phyloP scores from a whole-genome alignment of 2,888 invertebrate species.

The Cryptocheilus praepositus region DNA sequence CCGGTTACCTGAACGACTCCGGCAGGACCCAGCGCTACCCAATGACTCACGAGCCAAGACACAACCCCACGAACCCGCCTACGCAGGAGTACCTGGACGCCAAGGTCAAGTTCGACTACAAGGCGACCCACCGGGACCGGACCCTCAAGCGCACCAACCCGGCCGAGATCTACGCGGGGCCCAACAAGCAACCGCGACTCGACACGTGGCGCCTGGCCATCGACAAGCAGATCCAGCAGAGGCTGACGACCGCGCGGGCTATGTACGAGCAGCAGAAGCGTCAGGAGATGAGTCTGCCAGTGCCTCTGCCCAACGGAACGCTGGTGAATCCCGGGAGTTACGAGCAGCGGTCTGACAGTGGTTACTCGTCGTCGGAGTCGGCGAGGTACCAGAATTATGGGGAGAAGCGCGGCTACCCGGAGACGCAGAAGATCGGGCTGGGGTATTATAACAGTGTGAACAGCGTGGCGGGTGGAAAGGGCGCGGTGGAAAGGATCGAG shows the following conservation, averaged over 20 bases:
- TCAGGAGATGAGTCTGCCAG: constrained; percentile 60
- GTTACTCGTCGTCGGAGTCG: constrained; percentile 56
- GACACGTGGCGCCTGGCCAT: constrained; percentile 77
- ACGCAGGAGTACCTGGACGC: constrained; percentile 61
- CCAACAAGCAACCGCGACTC: constrained; percentile 75
- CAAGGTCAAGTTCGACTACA: constrained; percentile 60
- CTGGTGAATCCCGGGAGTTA: constrained; percentile 54
- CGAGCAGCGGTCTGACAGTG: constrained; percentile 60
- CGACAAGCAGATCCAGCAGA: constrained; percentile 78
- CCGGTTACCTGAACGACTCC: constrained; percentile 31
- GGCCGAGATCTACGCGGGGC: constrained; percentile 54
- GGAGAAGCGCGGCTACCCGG: constrained; percentile 66
- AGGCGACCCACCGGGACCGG: constrained; percentile 31
- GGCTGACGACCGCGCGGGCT: constrained; percentile 68
- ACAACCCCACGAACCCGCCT: constrained; percentile 48
- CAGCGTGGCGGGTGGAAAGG: no score
- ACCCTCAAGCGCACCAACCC: constrained; percentile 61
- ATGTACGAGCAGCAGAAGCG: constrained; percentile 63
- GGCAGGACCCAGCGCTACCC: not conserved
- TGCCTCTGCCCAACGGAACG: constrained; percentile 62
- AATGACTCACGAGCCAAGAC: constrained; percentile 43
- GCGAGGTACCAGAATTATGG: constrained; percentile 63
- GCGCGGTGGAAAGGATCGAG: no score
- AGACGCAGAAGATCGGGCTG: constrained; percentile 44
- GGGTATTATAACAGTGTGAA: no score